Evolutionary conservation across 1,140 invertebrate species (phyloP), one percentile per base, ranked within the genome.

Genomic region (Sarcophaga bullata): DNA sequence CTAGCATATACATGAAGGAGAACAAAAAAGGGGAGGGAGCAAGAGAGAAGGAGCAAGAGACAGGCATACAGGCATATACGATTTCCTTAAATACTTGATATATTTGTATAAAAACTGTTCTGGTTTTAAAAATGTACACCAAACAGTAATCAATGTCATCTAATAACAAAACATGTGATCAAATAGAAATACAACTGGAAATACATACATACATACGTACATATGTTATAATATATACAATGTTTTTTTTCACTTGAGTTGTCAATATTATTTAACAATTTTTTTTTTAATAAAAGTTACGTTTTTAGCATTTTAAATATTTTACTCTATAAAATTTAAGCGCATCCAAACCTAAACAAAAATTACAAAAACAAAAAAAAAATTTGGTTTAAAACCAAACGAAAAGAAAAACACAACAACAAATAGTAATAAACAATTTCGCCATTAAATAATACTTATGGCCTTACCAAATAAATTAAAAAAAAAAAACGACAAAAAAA

Each of bases 241-340:
- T 48, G 13, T 58, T 58, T 58, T 58, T 58, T 58, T 13, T 58
- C 54, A n/a, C 54, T 58, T 13, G 11, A 15, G 54, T n/a, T 58
- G 54, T n/a, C 13, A 58, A 58, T 13, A 58, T 58, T 48, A 48
- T 78, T 78, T 50, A 6, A 46, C 17, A 19, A 52, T 52, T 78
- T 78, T 78, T 52, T 52, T 78, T 78, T 6, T 17, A 78, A 19
- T 78, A 17, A 78, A 78, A 9, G n/a, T 48, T 37, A 78, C 75
- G 75, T 17, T 78, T 50, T 50, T 19, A 52, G 75, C 48, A 49
- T 68, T 7, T 17, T 78, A 78, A 78, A 78, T 50, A 19, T 78
- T 78, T 78, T 50, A 48, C 75, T 78, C 75, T 78, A 78, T 78
- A 19, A 76, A 49, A 73, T n/a, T 48, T 48, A 76, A 48, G 6